Conservation (phyloP, 2,888 invertebrate genomes). For the Drosophila cognata region DNA sequence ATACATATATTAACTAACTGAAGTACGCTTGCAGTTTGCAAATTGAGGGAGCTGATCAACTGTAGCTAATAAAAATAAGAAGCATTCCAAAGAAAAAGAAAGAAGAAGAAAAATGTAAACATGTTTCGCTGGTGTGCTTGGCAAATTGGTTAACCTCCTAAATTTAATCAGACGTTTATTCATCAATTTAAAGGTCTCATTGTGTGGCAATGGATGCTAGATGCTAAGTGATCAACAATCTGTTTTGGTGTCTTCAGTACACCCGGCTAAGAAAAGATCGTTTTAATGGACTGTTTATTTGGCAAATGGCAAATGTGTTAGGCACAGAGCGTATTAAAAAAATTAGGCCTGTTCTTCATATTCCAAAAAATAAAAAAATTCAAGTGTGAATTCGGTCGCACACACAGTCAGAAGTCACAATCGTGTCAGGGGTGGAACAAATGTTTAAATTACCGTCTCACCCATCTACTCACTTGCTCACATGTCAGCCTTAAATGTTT, state of each 20-base stretch:
- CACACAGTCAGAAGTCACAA: constrained; percentile 26
- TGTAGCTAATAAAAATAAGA: background rate
- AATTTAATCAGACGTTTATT: constrained; percentile 68
- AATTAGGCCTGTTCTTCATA: constrained; percentile 27
- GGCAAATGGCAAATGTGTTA: constrained; percentile 56
- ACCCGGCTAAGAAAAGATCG: constrained; percentile 38
- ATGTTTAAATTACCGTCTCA: constrained; percentile 38
- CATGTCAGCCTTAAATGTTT: constrained; percentile 60
- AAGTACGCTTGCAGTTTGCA: background rate
- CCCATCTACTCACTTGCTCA: constrained; percentile 24
- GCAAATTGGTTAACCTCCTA: constrained; percentile 31
- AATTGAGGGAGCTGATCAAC: background rate
- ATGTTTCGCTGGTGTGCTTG: constrained; percentile 20
- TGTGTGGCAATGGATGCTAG: constrained; percentile 62
- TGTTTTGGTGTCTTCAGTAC: constrained; percentile 20
- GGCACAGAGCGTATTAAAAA: constrained; percentile 26
- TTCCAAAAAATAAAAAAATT: constrained; percentile 13
- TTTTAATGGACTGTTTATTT: constrained; percentile 54
- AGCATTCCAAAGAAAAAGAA: background rate
- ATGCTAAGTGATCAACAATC: constrained; percentile 71
- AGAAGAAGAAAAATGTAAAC: constrained; percentile 19
- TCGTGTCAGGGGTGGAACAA: constrained; percentile 29
- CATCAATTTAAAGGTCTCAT: constrained; percentile 68
- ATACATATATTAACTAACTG: background rate
- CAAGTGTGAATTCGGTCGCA: constrained; percentile 42